phyloP scores from a whole-genome alignment of 2,113 vertebrate species.

The Ceratotherium simum region DNA sequence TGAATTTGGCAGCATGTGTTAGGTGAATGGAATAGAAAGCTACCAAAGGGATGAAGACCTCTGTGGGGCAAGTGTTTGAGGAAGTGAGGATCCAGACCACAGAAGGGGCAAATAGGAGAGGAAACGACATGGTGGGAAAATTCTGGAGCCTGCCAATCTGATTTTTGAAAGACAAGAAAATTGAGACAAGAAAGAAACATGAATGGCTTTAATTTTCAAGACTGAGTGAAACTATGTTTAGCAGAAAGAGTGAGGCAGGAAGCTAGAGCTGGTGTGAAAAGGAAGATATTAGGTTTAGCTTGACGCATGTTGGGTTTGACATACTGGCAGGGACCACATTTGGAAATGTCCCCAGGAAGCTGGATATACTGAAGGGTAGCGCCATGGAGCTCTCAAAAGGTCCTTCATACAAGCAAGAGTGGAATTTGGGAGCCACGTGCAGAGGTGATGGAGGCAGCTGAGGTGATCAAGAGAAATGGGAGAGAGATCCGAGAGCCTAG shows the following conservation, averaged over 20 bases:
- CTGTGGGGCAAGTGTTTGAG: background rate
- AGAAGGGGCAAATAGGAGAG: background rate
- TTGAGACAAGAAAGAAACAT: background rate
- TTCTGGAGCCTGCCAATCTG: background rate
- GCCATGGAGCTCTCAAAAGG: background rate
- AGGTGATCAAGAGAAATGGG: background rate
- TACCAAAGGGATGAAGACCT: background rate
- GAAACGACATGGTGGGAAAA: background rate
- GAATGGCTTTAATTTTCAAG: background rate
- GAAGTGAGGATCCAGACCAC: background rate
- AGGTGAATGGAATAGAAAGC: background rate
- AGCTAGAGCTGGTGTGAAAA: background rate
- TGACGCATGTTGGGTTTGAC: background rate
- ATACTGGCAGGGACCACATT: background rate
- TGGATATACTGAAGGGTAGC: background rate
- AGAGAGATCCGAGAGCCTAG: background rate
- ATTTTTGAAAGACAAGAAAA: slow-evolving; percentile 21
- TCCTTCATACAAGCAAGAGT: background rate
- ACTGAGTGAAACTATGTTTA: background rate
- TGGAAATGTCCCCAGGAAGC: background rate
- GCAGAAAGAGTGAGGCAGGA: background rate
- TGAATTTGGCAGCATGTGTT: background rate
- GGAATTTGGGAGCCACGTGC: background rate
- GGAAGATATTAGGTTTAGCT: background rate
- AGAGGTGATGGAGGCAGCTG: background rate